Conservation (phyloP, 2,888 invertebrate genomes). For the Apotomis turbidana region DNA sequence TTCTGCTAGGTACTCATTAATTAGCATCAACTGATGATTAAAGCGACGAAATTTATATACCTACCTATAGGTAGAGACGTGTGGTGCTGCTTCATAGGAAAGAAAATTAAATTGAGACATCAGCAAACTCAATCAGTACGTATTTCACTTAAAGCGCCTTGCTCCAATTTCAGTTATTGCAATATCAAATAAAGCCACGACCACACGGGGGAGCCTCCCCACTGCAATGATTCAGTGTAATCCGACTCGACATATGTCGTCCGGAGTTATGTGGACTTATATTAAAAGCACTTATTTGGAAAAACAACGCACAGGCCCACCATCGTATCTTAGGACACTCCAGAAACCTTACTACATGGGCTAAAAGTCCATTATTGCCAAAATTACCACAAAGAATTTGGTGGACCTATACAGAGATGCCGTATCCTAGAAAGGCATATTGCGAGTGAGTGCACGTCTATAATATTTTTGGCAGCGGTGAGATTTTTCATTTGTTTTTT, state of each 20-base stretch:
- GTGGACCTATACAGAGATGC: neutral
- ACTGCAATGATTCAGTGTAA: constrained; percentile 36
- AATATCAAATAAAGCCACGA: constrained; percentile 37
- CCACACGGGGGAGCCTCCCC: constrained; percentile 34
- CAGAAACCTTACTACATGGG: constrained; percentile 2
- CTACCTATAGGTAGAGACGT: too few relatives aligned
- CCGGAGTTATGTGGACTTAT: constrained; percentile 71
- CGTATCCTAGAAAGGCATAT: constrained; percentile 17
- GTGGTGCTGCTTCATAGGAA: neutral
- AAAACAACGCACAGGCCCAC: constrained; percentile 24
- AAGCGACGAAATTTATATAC: too few relatives aligned
- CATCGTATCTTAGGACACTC: neutral
- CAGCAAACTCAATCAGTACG: constrained; percentile 11
- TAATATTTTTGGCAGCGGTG: constrained; percentile 2
- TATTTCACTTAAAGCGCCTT: constrained; percentile 29
- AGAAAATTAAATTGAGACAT: neutral
- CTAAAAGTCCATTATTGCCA: constrained; percentile 1
- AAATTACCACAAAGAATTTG: neutral
- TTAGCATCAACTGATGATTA: too few relatives aligned
- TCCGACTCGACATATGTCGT: constrained; percentile 66
- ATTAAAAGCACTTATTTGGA: constrained; percentile 40
- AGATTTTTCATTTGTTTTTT: constrained; percentile 13
- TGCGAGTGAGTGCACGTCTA: constrained; percentile 11
- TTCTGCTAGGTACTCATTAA: too few relatives aligned
- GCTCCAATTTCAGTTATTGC: constrained; percentile 39